Base-by-base conservation (phyloP, 1,140 invertebrate species). In the Pemphigus obesinymphae region DNA sequence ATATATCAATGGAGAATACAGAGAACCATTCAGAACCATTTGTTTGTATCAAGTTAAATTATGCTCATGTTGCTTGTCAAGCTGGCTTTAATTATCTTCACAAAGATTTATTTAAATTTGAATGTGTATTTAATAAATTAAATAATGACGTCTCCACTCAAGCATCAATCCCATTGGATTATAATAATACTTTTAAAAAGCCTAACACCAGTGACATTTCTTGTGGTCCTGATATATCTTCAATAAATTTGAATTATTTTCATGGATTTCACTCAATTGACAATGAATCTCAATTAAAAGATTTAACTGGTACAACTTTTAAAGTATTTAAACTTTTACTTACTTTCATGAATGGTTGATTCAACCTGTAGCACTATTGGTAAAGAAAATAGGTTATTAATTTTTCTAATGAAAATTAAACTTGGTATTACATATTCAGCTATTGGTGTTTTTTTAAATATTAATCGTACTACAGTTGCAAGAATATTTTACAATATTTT, bases 341-440 rank as follows among this genome's bases (percentile, higher is more conserved):
- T n/a, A n/a, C 13, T 58, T 11, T 58, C 53, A 58, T 26, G 26
- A 26, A 58, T 7, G 13, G 8, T 26, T 58, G 53, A 58, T 26
- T 58, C 53, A 58, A 26, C 53, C 8, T 58, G 53, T 58, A 58
- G 53, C 53, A 58, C 53, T 11, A 58, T 58, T 26, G 37, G 31
- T n/a, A 66, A 66, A 37, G 63, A 66, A 66, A 66, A 66, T 40
- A 66, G 63, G 63, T 40, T 66, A 66, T 34, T 66, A 40, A 66
- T 66, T 34, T 66, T 66, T 66, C 15, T 66, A 20, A 66, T 66
- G 20, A 66, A 34, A 66, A 66, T 66, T 40, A 66, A 66, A 66
- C 29, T 66, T 34, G 63, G 63, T 37, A 34, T 66, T 34, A 66
- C 63, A 66, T 34, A 66, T 37, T 66, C 63, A 15, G 29, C 63